phyloP scores from a whole-genome alignment of 1,140 invertebrate genomes.

The Nasonia vitripennis region DNA sequence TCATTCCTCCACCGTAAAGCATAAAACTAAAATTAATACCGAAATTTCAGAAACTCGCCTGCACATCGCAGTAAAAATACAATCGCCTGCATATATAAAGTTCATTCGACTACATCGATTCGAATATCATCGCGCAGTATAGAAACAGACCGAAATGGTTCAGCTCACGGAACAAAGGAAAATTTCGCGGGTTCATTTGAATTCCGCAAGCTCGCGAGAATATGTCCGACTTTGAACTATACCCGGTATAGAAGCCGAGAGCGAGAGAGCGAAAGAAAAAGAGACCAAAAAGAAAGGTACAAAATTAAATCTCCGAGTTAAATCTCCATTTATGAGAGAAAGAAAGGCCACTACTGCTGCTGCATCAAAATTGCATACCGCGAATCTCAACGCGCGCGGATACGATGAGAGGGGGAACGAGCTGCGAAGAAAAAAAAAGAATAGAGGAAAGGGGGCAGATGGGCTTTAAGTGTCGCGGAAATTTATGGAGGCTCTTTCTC shows the following conservation, averaged over 20 bases:
- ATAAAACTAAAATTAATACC: too few species aligned
- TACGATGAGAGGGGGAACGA: not conserved
- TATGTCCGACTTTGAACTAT: constrained; percentile 19
- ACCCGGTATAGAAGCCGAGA: not conserved
- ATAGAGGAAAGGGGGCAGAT: constrained; percentile 6
- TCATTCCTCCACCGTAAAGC: too few species aligned
- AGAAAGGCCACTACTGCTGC: not conserved
- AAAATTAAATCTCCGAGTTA: constrained; percentile 49
- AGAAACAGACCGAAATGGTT: not conserved
- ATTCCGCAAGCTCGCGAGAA: not conserved
- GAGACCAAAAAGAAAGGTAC: constrained; percentile 19
- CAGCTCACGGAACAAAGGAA: constrained; percentile 4
- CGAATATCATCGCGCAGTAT: not conserved
- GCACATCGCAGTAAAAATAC: not conserved
- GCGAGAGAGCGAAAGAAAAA: not conserved
- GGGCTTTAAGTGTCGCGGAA: constrained; percentile 43
- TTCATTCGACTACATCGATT: not conserved
- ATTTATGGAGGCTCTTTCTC: constrained; percentile 45
- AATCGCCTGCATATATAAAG: not conserved
- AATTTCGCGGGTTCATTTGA: constrained; percentile 35
- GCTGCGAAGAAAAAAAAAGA: constrained; percentile 7
- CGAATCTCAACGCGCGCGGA: constrained; percentile 30
- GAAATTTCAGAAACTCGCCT: too few species aligned
- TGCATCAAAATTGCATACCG: constrained; percentile 50
- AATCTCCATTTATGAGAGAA: constrained; percentile 49